These are phyloP conservation scores for Pseudachorutes palmiensis DNA, from an alignment of 1,140 invertebrate species.

Conservation along the genomic window DNA sequence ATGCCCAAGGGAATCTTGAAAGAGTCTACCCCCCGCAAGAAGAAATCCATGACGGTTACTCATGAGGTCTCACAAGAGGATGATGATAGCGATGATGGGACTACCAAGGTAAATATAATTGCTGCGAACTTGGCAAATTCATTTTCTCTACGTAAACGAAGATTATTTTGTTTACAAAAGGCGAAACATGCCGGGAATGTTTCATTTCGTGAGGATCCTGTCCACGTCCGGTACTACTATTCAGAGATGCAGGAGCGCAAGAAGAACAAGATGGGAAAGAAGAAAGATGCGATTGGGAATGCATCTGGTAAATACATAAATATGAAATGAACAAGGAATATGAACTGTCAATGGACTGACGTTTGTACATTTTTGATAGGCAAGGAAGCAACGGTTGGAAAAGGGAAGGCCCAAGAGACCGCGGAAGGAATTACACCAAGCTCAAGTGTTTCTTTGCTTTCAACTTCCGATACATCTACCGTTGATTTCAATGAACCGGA, in stretches of 20 bases:
- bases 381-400: background rate
- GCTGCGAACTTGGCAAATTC: background rate
- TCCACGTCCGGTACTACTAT: background rate
- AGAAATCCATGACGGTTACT: background rate
- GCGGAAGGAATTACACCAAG: no score
- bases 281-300: background rate
- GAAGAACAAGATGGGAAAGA: background rate
- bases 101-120: no score
- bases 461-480: no score
- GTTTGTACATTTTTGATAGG: background rate
- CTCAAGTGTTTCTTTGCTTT: no score
- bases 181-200: background rate
- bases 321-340: background rate
- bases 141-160: background rate
- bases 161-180: background rate
- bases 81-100: no score
- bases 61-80: no score
- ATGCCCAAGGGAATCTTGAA: background rate
- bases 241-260: background rate
- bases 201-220: background rate
- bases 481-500: no score
- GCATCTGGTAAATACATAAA: background rate
- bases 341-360: background rate
- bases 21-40: background rate
- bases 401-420: background rate